Conservation (phyloP, 2,888 invertebrate species). For the Carabus problematicus region DNA sequence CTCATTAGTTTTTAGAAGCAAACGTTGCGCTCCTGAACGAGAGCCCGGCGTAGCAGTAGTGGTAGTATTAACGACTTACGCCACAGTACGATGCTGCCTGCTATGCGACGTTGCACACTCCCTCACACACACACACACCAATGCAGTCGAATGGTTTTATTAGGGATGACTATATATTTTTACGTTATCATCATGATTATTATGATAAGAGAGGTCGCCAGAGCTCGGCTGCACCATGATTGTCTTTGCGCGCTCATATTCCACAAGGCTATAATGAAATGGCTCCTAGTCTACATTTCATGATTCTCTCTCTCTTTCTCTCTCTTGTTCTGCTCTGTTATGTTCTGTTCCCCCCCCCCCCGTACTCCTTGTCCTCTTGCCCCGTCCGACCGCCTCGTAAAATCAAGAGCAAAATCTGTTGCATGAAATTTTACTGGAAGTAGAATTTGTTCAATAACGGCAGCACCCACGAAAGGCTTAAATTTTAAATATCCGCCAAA, state of each 20-base stretch:
- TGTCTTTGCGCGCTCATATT: constrained; percentile 3
- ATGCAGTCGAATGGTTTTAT: constrained; percentile 18
- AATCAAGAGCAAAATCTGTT: not conserved
- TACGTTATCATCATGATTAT: constrained; percentile 29
- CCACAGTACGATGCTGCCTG: not conserved
- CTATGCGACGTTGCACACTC: no score
- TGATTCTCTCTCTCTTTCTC: no score
- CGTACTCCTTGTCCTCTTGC: not conserved
- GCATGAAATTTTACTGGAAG: no score
- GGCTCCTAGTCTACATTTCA: not conserved
- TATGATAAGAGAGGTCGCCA: constrained; percentile 12
- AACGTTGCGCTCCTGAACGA: constrained; percentile 33
- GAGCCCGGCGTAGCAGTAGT: no score
- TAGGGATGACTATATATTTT: constrained; percentile 30
- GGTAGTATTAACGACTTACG: constrained; percentile 3
- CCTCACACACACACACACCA: not conserved
- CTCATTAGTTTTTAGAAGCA: constrained; percentile 42
- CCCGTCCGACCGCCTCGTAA: not conserved
- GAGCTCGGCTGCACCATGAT: not conserved
- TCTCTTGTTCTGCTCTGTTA: no score
- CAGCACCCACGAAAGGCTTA: no score
- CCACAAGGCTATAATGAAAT: not conserved
- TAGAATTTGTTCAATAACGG: no score
- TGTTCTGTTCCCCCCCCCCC: not conserved
- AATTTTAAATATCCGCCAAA: no score